A percentile compares a stretch with the other conserved stretches of the same genome.
These are phyloP conservation scores for Spisula subtruncata DNA, from an alignment of 2,888 invertebrate genomes.

Conservation along the genomic window DNA sequence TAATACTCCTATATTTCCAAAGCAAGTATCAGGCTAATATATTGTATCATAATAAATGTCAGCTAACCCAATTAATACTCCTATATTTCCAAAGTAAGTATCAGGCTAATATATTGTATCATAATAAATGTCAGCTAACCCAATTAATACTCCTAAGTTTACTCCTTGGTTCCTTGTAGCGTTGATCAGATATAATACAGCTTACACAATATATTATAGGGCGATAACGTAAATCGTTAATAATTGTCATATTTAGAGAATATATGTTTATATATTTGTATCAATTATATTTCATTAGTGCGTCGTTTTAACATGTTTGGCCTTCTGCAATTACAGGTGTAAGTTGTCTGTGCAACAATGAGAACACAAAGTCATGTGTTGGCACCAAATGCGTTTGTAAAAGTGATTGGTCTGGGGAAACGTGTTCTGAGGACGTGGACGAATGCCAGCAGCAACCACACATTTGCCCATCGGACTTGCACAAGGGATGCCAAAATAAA, in stretches of 20 bases:
- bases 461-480: not conserved
- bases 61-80: too few species aligned
- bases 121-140: too few species aligned
- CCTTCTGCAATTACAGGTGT: not conserved
- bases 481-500: slow-evolving; percentile 5
- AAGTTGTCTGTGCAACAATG: not conserved
- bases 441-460: not conserved
- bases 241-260: not conserved
- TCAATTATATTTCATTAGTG: not conserved
- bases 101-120: too few species aligned
- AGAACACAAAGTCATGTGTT: slow-evolving; percentile 1
- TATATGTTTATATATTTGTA: not conserved
- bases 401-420: slow-evolving; percentile 13
- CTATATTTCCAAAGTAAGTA: too few species aligned
- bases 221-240: too few species aligned
- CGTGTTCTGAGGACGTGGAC: slow-evolving; percentile 3
- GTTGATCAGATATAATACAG: too few species aligned
- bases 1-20: too few species aligned
- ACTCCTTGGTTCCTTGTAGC: too few species aligned
- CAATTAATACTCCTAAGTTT: too few species aligned
- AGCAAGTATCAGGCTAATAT: too few species aligned
- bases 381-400: slow-evolving; percentile 4
- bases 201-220: too few species aligned
- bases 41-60: too few species aligned
- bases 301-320: not conserved